phyloP scores from a whole-genome alignment of 2,888 invertebrate species.

The Conistra vaccinii region DNA sequence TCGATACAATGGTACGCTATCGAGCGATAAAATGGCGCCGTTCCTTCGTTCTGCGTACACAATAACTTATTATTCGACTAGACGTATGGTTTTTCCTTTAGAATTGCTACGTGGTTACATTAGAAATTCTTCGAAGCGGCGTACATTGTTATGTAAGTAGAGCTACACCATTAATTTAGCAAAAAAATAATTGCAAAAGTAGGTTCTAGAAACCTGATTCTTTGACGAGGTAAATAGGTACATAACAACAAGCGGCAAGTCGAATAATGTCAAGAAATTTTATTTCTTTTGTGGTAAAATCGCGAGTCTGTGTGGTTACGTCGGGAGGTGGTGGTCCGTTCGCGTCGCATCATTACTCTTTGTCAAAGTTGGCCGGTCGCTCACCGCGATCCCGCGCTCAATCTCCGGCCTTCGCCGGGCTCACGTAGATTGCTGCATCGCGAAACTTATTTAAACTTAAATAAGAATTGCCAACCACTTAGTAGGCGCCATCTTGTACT shows the following conservation, averaged over 20 bases:
- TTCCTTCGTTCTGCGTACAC: slow-evolving; percentile 47
- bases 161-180: slow-evolving; percentile 8
- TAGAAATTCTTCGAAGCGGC: slow-evolving; percentile 27
- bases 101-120: slow-evolving; percentile 39
- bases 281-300: slow-evolving; percentile 45
- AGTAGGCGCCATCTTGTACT: slow-evolving; percentile 44
- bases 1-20: slow-evolving; percentile 75
- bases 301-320: slow-evolving; percentile 42
- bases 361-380: slow-evolving; percentile 78
- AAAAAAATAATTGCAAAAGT: not conserved
- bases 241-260: slow-evolving; percentile 9
- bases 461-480: slow-evolving; percentile 72
- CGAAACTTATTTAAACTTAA: slow-evolving; percentile 81
- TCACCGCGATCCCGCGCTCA: slow-evolving; percentile 73
- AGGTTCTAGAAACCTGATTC: not conserved
- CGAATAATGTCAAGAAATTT: slow-evolving; percentile 32
- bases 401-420: slow-evolving; percentile 75
- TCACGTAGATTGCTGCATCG: slow-evolving; percentile 74
- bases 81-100: slow-evolving; percentile 49
- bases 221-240: slow-evolving; percentile 13
- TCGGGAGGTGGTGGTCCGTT: slow-evolving; percentile 67
- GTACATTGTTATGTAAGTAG: slow-evolving; percentile 5
- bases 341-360: slow-evolving; percentile 79
- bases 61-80: slow-evolving; percentile 61
- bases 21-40: slow-evolving; percentile 57